Evolutionary conservation across 2,888 invertebrate genomes (phyloP), one percentile per base, ranked within the genome.

Genomic region (Acrocyrtus sp.): DNA sequence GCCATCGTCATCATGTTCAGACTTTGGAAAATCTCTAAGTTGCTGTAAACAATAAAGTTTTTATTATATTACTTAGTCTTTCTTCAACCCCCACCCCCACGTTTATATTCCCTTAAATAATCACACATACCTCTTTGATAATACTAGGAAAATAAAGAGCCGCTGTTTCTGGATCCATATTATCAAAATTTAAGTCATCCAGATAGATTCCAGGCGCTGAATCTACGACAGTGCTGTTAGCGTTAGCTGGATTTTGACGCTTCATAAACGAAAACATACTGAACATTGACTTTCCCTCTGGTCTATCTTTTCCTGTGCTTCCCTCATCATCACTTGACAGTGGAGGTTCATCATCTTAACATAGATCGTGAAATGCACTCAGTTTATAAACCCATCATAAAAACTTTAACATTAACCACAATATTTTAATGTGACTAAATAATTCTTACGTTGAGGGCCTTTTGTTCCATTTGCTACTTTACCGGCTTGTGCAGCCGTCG

Each of bases 261-360:
- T 92, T 90, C 92, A 96, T 96, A 85, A 96, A 96, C 79, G 93
- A 92, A 85, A 96, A 93, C 92, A 97, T 93, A 83, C 93, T 92
- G 76, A 96, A 88, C 88, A 95, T 93, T 45, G 95, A 95, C 77
- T 78, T 78, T 41, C 77, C 80, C 45, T 72, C 77, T 21, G 76
- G 75, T 45, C 74, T 54, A 19, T 74, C 72, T 47, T 76, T 77
- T 27, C 74, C 50, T 39, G 56, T 62, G 21, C 72, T 58, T 60
- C 68, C 80, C 76, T 88, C 88, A 78, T 88, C 88, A 80, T 88
- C 83, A 65, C 82, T 82, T 17, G 81, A 80, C 1, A 81, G 50
- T 24, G 78, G 77, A 29, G 79, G 79, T n/a, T 79, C 79, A 45
- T 81, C 81, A 17, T 41, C 67, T 65, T 19, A 21, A 48, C 6